Evolutionary conservation across 2,113 vertebrate genomes (phyloP), one percentile per base, ranked within the genome.

Genomic region (Nothoprocta pentlandii): DNA sequence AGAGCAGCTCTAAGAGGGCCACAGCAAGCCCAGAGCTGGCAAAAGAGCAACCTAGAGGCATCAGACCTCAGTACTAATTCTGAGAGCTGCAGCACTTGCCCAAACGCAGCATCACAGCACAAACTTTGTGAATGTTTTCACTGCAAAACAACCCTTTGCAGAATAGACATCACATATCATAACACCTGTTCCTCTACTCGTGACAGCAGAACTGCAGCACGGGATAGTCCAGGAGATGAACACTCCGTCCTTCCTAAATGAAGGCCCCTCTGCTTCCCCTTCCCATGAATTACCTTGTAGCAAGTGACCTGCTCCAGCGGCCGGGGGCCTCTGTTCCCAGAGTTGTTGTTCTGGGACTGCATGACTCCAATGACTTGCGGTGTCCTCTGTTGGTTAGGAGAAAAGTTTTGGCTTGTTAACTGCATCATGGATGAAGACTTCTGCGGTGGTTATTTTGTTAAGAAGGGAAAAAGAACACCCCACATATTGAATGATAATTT

Each of bases 301-400:
- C 99, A 99, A 20, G 99, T 99, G 97, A 99, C 99, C 97, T 99
- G 99, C 96, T 99, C 99, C 97, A 99, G 92, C 0, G 99, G 99
- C 66, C 99, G 98, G 56, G 99, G 99, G 75, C 99, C 99, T 95
- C 99, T 98, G 97, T 98, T 98, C 63, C 98, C 97, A 14, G 97
- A 92, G 76, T 98, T 98, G 98, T 98, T 98, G 85, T 98, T 99
- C 90, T 99, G 98, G 94, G 97, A 98, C 69, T 98, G 99, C 97
- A 97, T 96, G 36, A 98, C 97, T 85, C 97, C 97, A 2, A 97
- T 97, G 95, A 98, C 97, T 95, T 99, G 98, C 67, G 98, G 98
- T 75, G 97, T 97, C 93, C 99, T 98, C 97, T 98, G 98, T 96
- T 97, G 97, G 87, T 98, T 97, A 85, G 94, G 96, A 96, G 98